Percentiles rank a stretch among this genome's conserved stretches.
Conservation (phyloP, 2,797 vertebrate genomes). For the Oryzias dopingdopingensis region DNA sequence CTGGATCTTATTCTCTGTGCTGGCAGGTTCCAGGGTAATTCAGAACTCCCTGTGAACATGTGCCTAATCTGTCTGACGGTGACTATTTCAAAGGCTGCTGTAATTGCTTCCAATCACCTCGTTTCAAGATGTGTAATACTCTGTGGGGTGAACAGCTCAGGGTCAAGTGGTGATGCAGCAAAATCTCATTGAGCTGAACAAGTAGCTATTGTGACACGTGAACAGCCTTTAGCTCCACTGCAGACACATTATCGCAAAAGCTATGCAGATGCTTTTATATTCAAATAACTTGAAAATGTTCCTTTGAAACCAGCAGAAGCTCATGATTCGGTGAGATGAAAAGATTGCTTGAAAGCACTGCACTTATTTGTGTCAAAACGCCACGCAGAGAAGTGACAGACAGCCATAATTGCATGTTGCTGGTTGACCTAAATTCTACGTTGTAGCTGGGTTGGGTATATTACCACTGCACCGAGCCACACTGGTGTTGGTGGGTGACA, state of each 20-base stretch:
- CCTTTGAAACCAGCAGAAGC: not conserved
- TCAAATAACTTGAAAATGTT: not conserved
- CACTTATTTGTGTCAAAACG: slow-evolving; percentile 28
- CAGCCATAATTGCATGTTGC: slow-evolving; percentile 66
- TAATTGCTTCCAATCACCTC: slow-evolving; percentile 41
- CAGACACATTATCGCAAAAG: not conserved
- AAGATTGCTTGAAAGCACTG: slow-evolving; percentile 5
- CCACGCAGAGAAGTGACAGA: slow-evolving; percentile 46
- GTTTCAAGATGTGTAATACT: slow-evolving; percentile 26
- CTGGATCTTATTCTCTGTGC: slow-evolving; percentile 39
- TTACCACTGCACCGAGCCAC: slow-evolving; percentile 31
- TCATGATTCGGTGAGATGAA: slow-evolving; percentile 7
- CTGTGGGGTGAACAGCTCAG: slow-evolving; percentile 14
- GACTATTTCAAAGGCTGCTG: slow-evolving; percentile 40
- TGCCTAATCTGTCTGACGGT: slow-evolving; percentile 29
- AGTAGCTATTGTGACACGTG: not conserved
- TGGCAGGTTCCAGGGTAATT: slow-evolving; percentile 44
- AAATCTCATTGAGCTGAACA: slow-evolving; percentile 3
- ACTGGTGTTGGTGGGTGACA: slow-evolving; percentile 45
- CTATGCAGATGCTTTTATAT: not conserved
- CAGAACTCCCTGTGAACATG: slow-evolving; percentile 30
- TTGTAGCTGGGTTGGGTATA: slow-evolving; percentile 47
- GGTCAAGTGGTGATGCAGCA: slow-evolving; percentile 21
- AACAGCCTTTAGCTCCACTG: not conserved
- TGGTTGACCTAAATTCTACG: slow-evolving; percentile 64